Base-by-base conservation (phyloP, 1,140 invertebrate genomes). In the Drosophila gunungcola region DNA sequence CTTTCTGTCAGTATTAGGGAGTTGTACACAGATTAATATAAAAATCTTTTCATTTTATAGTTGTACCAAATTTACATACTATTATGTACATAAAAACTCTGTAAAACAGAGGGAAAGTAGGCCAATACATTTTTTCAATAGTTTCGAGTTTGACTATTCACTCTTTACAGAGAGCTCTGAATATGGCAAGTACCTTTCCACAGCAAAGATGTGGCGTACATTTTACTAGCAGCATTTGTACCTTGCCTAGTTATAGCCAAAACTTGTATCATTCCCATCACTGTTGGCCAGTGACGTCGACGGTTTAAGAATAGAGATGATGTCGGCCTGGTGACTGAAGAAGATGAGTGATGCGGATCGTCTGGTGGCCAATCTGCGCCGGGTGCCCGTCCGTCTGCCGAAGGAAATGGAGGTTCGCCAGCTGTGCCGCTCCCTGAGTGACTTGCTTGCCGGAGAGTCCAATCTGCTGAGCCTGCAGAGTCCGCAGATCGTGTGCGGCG, bases 401-500 rank as follows among this genome's bases (percentile, higher is more conserved):
- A 97, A 97, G 93, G 99, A 99, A 93, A 96, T 96, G 77, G 98
- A 99, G 94, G 99, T 99, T 6, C 99, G 99, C 93, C 96, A 98
- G 4, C 93, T 99, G 2, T 99, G 98, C 94, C 97, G 98, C 0
- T 99, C 99, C 94, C 98, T 98, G n/a, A 94, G 98, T 68, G 99
- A 99, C 94, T 99, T 99, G 80, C 94, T 99, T 11, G 96, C 99
- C 2, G 98, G 99, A 94, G 99, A 99, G 94, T 98, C 98, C 82
- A 99, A 99, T 94, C 99, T 99, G 9, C 99, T 99, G 92, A 94
- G 97, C 92, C 98, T 99, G 9, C 98, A 99, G 93, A 98, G 98
- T 42, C 99, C 99, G 55, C 98, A 99, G 38, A 99, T 98, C 61
- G 98, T 99, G 93, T 99, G 99, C 94, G 99, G 99, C 62, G 99